phyloP scores from a whole-genome alignment of 2,888 invertebrate genomes.

The Adela reaumurella region DNA sequence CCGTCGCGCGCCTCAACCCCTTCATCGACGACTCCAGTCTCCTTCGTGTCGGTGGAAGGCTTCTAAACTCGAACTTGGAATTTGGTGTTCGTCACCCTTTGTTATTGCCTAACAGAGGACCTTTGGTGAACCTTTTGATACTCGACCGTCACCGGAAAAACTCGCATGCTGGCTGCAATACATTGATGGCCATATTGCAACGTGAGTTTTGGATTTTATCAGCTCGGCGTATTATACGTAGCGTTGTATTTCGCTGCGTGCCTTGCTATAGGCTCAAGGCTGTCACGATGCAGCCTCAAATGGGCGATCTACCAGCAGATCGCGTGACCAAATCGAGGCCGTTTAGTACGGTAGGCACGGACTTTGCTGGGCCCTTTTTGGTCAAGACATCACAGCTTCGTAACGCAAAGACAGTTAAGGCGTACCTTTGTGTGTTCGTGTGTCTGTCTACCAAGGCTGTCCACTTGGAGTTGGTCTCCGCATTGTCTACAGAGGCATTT shows the following conservation, averaged over 20 bases:
- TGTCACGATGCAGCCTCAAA: not conserved
- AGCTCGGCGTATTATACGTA: not conserved
- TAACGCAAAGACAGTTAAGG: not conserved
- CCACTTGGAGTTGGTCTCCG: slow-evolving; percentile 1
- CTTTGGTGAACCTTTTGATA: not conserved
- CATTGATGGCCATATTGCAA: not conserved
- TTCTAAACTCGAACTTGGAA: not conserved
- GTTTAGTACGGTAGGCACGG: not conserved
- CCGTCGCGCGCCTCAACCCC: not conserved
- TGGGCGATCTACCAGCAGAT: not conserved
- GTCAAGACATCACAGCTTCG: not conserved
- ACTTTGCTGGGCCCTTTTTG: slow-evolving; percentile 1
- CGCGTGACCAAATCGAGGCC: not conserved
- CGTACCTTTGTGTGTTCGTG: slow-evolving; percentile 1
- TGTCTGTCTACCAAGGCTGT: slow-evolving; percentile 1
- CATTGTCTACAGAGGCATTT: not conserved
- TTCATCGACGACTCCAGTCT: not conserved
- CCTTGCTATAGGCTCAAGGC: not conserved
- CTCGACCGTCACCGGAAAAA: not conserved
- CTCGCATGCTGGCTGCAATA: not conserved
- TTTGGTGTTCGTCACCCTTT: not conserved
- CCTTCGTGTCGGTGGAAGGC: not conserved
- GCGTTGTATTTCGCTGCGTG: not conserved
- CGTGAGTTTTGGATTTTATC: not conserved
- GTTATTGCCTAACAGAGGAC: not conserved